Evolutionary conservation across 1,140 invertebrate species (phyloP).

Genomic region (Bursaphelenchus mucronatus): DNA sequence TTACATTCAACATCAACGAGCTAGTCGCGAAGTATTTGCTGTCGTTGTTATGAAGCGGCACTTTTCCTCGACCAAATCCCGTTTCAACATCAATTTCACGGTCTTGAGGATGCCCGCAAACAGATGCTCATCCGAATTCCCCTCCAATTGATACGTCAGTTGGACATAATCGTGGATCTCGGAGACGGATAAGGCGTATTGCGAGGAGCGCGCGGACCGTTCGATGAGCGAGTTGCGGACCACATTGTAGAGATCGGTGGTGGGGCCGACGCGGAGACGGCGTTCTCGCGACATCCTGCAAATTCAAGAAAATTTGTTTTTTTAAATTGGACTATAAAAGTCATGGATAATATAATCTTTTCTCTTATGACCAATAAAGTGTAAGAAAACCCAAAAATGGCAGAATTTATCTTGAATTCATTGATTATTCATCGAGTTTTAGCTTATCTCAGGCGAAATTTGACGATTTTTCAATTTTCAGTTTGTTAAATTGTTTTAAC

Average conservation of each 20-base stretch:
- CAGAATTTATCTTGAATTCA: too few relatives aligned
- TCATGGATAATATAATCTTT: too few relatives aligned
- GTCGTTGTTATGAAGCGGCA: conserved; percentile 4
- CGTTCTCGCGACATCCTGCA: background rate
- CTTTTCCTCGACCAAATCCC: conserved; percentile 8
- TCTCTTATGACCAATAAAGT: too few relatives aligned
- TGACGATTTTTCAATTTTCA: too few relatives aligned
- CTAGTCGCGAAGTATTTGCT: background rate
- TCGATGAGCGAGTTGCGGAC: background rate
- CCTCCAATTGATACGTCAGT: conserved; percentile 4
- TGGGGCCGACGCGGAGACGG: conserved; percentile 6
- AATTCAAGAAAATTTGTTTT: background rate
- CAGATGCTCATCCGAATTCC: background rate
- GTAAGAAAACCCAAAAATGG: too few relatives aligned
- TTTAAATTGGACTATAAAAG: too few relatives aligned
- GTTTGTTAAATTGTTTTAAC: too few relatives aligned
- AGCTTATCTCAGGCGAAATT: too few relatives aligned
- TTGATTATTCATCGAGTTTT: too few relatives aligned
- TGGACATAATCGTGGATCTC: conserved; percentile 6
- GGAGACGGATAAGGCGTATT: background rate
- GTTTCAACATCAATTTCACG: conserved; percentile 3
- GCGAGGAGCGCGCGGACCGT: conserved; percentile 10
- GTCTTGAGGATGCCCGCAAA: background rate
- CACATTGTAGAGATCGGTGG: conserved; percentile 4
- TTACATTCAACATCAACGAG: background rate